These are phyloP conservation scores for Hemithea aestivaria DNA, from an alignment of 2,888 invertebrate species.

Conservation along the genomic window DNA sequence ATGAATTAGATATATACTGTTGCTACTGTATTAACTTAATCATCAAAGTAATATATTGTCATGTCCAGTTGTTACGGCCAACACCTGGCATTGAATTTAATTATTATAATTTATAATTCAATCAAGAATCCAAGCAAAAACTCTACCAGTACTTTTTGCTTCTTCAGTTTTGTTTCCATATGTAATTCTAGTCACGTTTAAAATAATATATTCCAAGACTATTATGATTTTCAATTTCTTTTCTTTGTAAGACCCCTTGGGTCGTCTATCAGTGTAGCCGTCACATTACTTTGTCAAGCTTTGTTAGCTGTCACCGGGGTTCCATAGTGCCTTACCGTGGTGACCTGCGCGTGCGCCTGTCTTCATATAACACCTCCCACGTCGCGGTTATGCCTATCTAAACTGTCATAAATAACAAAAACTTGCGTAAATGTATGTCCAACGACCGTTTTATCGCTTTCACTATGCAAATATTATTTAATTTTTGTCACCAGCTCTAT, in stretches of 20 bases:
- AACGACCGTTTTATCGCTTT: constrained; percentile 9
- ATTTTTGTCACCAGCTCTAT: too few relatives aligned
- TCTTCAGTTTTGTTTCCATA: too few relatives aligned
- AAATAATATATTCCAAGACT: neutral
- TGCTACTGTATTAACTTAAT: constrained; percentile 17
- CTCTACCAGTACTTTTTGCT: too few relatives aligned
- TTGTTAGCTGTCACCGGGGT: constrained; percentile 41
- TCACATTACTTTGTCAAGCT: constrained; percentile 39
- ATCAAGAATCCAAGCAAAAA: too few relatives aligned
- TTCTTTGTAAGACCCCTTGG: constrained; percentile 15
- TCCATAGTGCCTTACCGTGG: constrained; percentile 36
- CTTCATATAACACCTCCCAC: constrained; percentile 50
- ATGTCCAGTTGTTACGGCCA: too few relatives aligned
- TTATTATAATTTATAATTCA: too few relatives aligned
- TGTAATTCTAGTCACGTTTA: constrained; percentile 2
- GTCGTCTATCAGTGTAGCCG: constrained; percentile 23
- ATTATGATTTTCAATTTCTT: neutral
- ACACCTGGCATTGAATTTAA: too few relatives aligned
- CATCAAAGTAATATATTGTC: too few relatives aligned
- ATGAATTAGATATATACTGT: constrained; percentile 22
- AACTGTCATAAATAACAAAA: constrained; percentile 27
- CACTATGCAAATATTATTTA: constrained; percentile 5
- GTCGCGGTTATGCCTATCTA: constrained; percentile 31
- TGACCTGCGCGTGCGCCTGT: constrained; percentile 44
- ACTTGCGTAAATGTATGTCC: constrained; percentile 4